Evolutionary conservation across 2,113 vertebrate genomes (phyloP), one percentile per base, ranked within the genome.

Genomic region (Rattus norvegicus): DNA sequence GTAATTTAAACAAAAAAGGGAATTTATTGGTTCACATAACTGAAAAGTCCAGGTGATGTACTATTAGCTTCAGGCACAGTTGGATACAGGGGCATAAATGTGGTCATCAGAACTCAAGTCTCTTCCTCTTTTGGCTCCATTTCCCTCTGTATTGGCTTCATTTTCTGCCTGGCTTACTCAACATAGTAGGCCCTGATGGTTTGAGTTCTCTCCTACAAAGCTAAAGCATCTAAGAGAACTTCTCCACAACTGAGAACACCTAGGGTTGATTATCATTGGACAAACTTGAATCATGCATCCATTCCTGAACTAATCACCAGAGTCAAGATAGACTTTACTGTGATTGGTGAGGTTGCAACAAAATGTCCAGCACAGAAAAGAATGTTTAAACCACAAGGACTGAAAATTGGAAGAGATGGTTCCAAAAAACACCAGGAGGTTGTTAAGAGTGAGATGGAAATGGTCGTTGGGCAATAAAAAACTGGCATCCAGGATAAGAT

Each of bases 11-110:
- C 95, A 97, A 97, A 97, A 94, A 97, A 96, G 81, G 85, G 81
- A 91, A 97, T 98, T 98, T 98, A 98, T 98, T 98, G 95, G 94
- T 95, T 97, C 96, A 98, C 97, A 95, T 94, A 97, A 97, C 95
- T 97, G 96, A 70, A 97, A 92, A 97, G 96, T 98, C 95, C 94
- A 96, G 75, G 96, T 96, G 89, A 87, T 97, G 95, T 96, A 93
- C 56, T 61, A 85, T 90, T 97, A 96, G 97, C 97, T 98, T 98
- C 97, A 98, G 97, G 97, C 97, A 97, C 96, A 2, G 95, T 39
- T 97, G 97, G 96, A 98, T 97, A 96, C 96, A 97, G 96, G 96
- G 95, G 93, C 83, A 97, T 83, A 95, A 87, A 97, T 14, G 88
- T 33, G 95, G 88, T 96, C 91, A 91, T 96, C 94, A 97, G 94